phyloP scores from a whole-genome alignment of 1,140 invertebrate species.

The Uloborus diversus region DNA sequence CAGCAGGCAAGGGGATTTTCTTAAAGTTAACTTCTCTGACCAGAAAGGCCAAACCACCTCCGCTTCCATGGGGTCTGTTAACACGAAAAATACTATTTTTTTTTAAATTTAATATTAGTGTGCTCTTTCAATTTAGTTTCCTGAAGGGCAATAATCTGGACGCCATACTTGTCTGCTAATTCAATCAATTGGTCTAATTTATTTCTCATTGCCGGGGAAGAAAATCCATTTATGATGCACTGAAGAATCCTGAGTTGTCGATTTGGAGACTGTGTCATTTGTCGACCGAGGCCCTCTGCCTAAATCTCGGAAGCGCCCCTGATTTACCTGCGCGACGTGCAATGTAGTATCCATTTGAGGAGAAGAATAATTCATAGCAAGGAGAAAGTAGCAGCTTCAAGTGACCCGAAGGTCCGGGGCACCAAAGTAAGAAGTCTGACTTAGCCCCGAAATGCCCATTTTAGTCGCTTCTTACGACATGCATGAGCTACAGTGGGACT shows the following conservation, averaged over 20 bases:
- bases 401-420: no score
- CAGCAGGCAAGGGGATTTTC: background rate
- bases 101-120: slow-evolving; percentile 1
- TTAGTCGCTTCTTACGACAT: no score
- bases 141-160: slow-evolving; percentile 26
- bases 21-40: slow-evolving; percentile 18
- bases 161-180: background rate
- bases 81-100: background rate
- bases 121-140: slow-evolving; percentile 27
- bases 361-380: no score
- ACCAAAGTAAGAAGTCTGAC: no score
- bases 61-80: background rate
- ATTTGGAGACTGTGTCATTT: background rate
- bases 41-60: background rate
- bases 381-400: no score
- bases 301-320: background rate
- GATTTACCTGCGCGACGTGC: slow-evolving; percentile 5
- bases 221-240: slow-evolving; percentile 11
- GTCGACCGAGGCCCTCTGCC: no score
- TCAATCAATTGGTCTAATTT: slow-evolving; percentile 11
- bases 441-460: no score
- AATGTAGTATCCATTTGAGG: no score
- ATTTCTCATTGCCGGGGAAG: background rate
- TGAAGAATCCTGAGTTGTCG: background rate
- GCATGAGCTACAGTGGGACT: no score